phyloP scores from a whole-genome alignment of 2,797 vertebrate genomes.

The Acanthurus tractus region DNA sequence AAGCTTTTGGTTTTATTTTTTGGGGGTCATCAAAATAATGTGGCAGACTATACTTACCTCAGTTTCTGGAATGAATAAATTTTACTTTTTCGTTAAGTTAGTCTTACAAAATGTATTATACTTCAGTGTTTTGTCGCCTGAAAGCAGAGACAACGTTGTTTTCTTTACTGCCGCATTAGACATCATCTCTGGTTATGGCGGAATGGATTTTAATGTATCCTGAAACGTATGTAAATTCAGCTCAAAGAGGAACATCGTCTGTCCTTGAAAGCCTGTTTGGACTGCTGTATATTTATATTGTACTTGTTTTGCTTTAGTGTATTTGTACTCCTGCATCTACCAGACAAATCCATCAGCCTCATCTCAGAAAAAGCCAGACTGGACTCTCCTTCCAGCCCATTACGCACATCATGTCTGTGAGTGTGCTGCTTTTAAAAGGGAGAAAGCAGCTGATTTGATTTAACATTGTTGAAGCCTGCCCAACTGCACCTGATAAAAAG shows the following conservation, averaged over 20 bases:
- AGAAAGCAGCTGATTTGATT: constrained; percentile 25
- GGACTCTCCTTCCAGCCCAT: constrained; percentile 17
- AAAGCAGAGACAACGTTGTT: constrained; percentile 2
- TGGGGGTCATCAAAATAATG: not conserved
- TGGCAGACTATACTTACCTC: not conserved
- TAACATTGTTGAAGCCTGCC: not conserved
- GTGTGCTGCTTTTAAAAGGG: constrained; percentile 4
- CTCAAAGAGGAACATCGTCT: not conserved
- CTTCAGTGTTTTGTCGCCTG: not conserved
- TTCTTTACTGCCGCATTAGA: not conserved
- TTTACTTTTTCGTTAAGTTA: not conserved
- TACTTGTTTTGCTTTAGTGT: not conserved
- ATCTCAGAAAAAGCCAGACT: constrained; percentile 14
- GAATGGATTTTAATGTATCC: not conserved
- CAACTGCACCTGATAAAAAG: constrained; percentile 16
- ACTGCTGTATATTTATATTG: constrained; percentile 1
- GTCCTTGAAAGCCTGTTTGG: not conserved
- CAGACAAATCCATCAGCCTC: constrained; percentile 24
- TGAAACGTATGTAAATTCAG: constrained; percentile 3
- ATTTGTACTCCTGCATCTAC: constrained; percentile 10
- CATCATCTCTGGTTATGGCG: not conserved
- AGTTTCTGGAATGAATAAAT: not conserved
- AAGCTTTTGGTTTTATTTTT: not conserved
- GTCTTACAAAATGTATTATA: not conserved
- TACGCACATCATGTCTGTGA: constrained; percentile 11